These are phyloP conservation scores for Megathymus violae DNA, from an alignment of 1,140 invertebrate species.

Conservation along the genomic window DNA sequence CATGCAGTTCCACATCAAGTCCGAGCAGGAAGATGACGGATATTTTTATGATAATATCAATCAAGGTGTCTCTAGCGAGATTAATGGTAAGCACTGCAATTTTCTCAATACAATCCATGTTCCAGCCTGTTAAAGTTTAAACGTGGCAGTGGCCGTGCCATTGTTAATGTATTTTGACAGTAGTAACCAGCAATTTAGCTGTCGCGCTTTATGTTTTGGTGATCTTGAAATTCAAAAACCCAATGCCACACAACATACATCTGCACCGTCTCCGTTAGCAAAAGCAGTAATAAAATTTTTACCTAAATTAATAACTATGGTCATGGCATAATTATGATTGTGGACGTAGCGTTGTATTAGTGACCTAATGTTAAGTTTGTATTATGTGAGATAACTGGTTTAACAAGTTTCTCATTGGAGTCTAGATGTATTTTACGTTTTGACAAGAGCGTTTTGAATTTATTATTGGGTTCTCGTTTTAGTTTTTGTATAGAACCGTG, in stretches of 20 bases:
- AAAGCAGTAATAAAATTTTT: slow-evolving; percentile 17
- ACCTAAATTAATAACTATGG: not conserved
- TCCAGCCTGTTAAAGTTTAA: too few relatives aligned
- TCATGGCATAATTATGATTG: slow-evolving; percentile 7
- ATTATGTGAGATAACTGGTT: slow-evolving; percentile 13
- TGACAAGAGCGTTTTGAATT: too few relatives aligned
- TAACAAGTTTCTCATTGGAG: not conserved
- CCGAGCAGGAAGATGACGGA: slow-evolving; percentile 72
- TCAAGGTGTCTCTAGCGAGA: slow-evolving; percentile 45
- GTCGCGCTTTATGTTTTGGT: too few relatives aligned
- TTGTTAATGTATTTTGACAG: too few relatives aligned
- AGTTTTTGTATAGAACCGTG: too few relatives aligned
- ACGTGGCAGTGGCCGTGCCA: too few relatives aligned
- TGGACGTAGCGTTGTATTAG: not conserved
- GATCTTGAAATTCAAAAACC: too few relatives aligned
- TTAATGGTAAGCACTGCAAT: slow-evolving; percentile 72
- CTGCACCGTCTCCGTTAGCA: not conserved
- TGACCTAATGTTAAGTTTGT: slow-evolving; percentile 9
- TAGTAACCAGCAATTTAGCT: too few relatives aligned
- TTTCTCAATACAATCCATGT: too few relatives aligned
- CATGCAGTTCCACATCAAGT: slow-evolving; percentile 72
- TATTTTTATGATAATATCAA: slow-evolving; percentile 71
- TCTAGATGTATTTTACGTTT: not conserved
- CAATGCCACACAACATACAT: not conserved
- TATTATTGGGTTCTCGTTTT: too few relatives aligned